These are phyloP conservation scores for Nycteola revayana DNA, from an alignment of 2,888 invertebrate species.

Conservation along the genomic window DNA sequence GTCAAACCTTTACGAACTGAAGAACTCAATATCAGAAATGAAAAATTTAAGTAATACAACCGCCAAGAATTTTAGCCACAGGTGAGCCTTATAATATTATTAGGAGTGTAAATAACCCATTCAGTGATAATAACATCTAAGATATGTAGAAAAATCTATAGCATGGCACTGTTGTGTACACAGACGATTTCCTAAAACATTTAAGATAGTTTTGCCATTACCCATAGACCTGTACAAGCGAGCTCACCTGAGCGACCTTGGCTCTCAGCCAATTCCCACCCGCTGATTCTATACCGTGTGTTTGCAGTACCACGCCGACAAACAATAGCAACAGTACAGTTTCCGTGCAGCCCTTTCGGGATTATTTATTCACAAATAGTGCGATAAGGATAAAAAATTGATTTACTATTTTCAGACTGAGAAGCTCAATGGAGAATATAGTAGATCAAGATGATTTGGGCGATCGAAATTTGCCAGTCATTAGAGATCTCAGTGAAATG, in stretches of 20 bases:
- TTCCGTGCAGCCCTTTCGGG: slow-evolving; percentile 44
- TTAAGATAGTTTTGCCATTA: slow-evolving; percentile 47
- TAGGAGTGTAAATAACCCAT: slow-evolving; percentile 9
- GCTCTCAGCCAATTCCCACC: slow-evolving; percentile 70
- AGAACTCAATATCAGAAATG: slow-evolving; percentile 94
- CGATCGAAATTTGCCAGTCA: slow-evolving; percentile 69
- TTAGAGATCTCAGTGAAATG: slow-evolving; percentile 75
- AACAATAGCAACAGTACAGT: slow-evolving; percentile 72
- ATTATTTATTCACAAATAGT: slow-evolving; percentile 10
- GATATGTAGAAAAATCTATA: slow-evolving; percentile 28
- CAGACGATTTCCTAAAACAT: slow-evolving; percentile 38
- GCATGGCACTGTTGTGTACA: slow-evolving; percentile 49
- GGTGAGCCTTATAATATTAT: slow-evolving; percentile 44
- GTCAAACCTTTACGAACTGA: slow-evolving; percentile 89
- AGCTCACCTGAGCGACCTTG: slow-evolving; percentile 79
- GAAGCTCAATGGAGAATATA: slow-evolving; percentile 90
- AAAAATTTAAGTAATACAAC: slow-evolving; percentile 84
- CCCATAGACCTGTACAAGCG: slow-evolving; percentile 52
- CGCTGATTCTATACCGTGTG: slow-evolving; percentile 64
- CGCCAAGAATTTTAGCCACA: slow-evolving; percentile 71
- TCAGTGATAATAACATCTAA: slow-evolving; percentile 17
- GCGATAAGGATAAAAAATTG: slow-evolving; percentile 2
- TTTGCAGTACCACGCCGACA: slow-evolving; percentile 75
- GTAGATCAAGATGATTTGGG: slow-evolving; percentile 84
- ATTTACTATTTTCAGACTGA: slow-evolving; percentile 71